Conservation (phyloP, 1,140 invertebrate species). For the Zaprionus nigranus region DNA sequence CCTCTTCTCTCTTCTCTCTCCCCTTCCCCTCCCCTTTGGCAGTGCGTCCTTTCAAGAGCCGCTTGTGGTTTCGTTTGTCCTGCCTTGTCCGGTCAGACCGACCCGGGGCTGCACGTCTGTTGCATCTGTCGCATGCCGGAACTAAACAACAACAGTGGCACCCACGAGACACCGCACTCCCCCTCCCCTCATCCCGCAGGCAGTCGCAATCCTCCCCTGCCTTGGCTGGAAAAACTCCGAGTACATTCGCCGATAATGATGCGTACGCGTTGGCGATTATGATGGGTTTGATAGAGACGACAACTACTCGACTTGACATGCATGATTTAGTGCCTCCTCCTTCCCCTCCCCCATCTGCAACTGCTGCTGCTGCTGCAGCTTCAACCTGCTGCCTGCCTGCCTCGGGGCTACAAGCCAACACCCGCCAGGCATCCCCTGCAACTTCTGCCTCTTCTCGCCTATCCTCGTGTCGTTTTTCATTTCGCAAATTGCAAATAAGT, state of each 20-base stretch:
- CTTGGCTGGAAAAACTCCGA: neutral
- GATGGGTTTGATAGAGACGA: slow-evolving; percentile 80
- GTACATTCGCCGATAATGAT: slow-evolving; percentile 65
- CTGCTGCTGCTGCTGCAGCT: neutral
- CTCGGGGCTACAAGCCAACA: neutral
- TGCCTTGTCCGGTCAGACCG: slow-evolving; percentile 1
- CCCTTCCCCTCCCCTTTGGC: neutral
- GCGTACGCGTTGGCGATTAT: slow-evolving; percentile 76
- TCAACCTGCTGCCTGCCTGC: neutral
- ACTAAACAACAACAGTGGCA: slow-evolving; percentile 66
- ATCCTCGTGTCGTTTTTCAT: slow-evolving; percentile 55
- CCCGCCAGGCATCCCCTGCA: neutral
- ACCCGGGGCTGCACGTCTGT: slow-evolving; percentile 59
- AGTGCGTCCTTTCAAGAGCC: slow-evolving; percentile 45
- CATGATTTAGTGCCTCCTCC: slow-evolving; percentile 68
- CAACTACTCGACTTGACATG: slow-evolving; percentile 81
- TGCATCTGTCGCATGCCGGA: slow-evolving; percentile 81
- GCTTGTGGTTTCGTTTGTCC: slow-evolving; percentile 62
- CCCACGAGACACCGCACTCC: slow-evolving; percentile 19
- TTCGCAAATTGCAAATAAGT: slow-evolving; percentile 80
- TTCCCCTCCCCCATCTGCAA: neutral
- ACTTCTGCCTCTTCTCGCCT: slow-evolving; percentile 21
- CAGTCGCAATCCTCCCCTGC: slow-evolving; percentile 1
- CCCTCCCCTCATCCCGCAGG: neutral
- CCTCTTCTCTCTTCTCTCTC: neutral